Conservation (phyloP, 2,888 invertebrate genomes). For the Parascotia fuliginaria region DNA sequence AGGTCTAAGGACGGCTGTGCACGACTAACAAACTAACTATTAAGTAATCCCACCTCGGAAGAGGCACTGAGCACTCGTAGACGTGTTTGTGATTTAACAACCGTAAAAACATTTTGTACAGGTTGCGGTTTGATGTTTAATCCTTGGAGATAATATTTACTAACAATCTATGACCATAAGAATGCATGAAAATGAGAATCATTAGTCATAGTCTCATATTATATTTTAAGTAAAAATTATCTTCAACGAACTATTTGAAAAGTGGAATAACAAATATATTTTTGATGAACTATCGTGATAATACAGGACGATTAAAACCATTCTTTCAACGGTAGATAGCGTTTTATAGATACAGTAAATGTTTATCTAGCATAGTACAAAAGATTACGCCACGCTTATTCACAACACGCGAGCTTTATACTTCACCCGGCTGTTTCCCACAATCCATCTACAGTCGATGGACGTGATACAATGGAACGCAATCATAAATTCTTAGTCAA, state of each 20-base stretch:
- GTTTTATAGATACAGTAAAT: conserved; percentile 10
- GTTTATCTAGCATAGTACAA: conserved; percentile 25
- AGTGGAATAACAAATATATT: not conserved
- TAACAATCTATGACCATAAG: not conserved
- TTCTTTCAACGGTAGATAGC: not conserved
- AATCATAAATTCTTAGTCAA: conserved; percentile 7
- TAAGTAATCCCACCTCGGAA: conserved; percentile 39
- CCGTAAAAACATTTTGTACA: conserved; percentile 19
- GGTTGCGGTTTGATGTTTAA: too few relatives aligned
- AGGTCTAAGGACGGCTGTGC: conserved; percentile 79
- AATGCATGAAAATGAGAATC: not conserved
- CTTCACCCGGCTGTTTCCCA: conserved; percentile 19
- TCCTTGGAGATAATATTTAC: conserved; percentile 12
- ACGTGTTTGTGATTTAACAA: conserved; percentile 35
- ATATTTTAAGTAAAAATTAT: too few relatives aligned
- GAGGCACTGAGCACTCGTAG: conserved; percentile 40
- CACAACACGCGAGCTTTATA: conserved; percentile 42
- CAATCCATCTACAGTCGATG: conserved; percentile 35
- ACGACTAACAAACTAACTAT: conserved; percentile 49
- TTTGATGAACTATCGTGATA: not conserved
- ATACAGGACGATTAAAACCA: not conserved
- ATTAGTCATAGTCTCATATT: not conserved
- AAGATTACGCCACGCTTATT: conserved; percentile 27
- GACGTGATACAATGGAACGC: conserved; percentile 3
- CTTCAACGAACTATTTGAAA: not conserved